Conservation (phyloP, 1,140 invertebrate species). For the Amphibalanus amphitrite region DNA sequence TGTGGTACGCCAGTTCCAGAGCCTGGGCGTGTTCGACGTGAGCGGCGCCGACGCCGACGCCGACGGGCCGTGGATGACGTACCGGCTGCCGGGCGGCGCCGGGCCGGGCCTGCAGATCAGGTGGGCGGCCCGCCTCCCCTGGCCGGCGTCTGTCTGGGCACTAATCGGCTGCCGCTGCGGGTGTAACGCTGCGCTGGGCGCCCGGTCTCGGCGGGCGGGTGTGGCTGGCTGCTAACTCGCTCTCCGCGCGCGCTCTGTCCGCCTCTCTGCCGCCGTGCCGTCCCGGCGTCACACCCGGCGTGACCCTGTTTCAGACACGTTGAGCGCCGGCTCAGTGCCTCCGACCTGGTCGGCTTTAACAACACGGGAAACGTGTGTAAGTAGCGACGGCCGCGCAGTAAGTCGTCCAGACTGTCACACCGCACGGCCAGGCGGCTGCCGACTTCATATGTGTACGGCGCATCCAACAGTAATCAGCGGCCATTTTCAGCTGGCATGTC, state of each 20-base stretch:
- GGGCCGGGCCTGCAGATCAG: background rate
- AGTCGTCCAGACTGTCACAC: too few relatives aligned
- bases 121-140: background rate
- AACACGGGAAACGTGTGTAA: background rate
- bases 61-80: background rate
- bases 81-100: background rate
- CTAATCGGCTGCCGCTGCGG: too few relatives aligned
- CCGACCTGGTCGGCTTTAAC: background rate
- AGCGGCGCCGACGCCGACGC: background rate
- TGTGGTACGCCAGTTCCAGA: background rate
- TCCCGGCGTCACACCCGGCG: background rate
- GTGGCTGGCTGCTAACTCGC: background rate
- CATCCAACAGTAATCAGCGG: too few relatives aligned
- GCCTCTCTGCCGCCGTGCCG: too few relatives aligned
- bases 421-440: too few relatives aligned
- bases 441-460: background rate
- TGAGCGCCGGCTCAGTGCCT: background rate
- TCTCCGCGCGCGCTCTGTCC: background rate
- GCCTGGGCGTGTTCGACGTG: background rate
- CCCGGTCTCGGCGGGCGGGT: background rate
- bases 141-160: too few relatives aligned
- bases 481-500: too few relatives aligned
- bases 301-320: background rate
- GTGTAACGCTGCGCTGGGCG: background rate
- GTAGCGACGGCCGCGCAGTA: background rate